Evolutionary conservation across 2,888 invertebrate genomes (phyloP), one percentile per base, ranked within the genome.

Genomic region (Eudasyphora cyanicolor): DNA sequence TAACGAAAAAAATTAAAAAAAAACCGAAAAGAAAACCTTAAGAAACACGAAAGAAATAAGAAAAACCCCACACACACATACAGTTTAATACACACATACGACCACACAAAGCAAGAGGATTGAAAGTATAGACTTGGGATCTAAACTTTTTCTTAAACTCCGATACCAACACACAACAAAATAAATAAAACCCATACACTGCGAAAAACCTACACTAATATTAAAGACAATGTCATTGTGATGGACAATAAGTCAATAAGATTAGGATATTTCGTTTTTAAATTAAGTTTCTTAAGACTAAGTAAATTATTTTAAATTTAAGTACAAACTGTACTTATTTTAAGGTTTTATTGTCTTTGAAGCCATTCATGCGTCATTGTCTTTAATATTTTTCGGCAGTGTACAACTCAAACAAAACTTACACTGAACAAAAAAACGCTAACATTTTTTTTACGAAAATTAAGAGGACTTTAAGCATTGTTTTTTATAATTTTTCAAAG

Each of bases 21-120:
- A 76, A 79, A 54, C n/a, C 42, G n/a, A 64, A 85, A 85, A 82
- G 73, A 78, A 75, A 80, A 76, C 51, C n/a, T 14, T 10, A 77
- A 82, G 85, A 62, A 81, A 67, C 32, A 82, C 57, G 71, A 64
- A 73, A 88, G 86, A 87, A 87, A 86, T 85, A 85, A 83, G 73
- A 45, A 84, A 64, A 67, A 4, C 42, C 29, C 73, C n/a, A 73
- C 21, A 10, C 24, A 79, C 77, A 74, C 14, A 14, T n/a, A n/a
- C n/a, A n/a, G n/a, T n/a, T n/a, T n/a, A n/a, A n/a, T n/a, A n/a
- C n/a, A n/a, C n/a, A n/a, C n/a, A n/a, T n/a, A n/a, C n/a, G n/a
- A n/a, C n/a, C n/a, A n/a, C n/a, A n/a, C n/a, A n/a, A n/a, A n/a
- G n/a, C n/a, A 12, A 45, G n/a, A 45, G 45, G 45, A 45, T 32